These are phyloP conservation scores for Lethrus apterus DNA, from an alignment of 1,140 invertebrate genomes.

Conservation along the genomic window DNA sequence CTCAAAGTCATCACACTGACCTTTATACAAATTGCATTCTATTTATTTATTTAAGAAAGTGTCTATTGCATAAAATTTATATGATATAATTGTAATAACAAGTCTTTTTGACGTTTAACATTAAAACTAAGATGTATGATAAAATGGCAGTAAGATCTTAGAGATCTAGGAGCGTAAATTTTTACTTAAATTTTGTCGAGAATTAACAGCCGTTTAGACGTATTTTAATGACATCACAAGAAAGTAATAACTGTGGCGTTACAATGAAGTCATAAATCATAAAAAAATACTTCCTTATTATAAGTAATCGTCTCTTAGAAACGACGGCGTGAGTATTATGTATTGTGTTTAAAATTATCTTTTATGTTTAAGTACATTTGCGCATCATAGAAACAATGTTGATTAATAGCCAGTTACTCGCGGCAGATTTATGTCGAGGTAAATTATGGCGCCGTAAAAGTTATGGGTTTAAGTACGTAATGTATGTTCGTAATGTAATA, in stretches of 20 bases:
- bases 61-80: too few relatives aligned
- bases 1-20: too few relatives aligned
- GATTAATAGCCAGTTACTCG: slow-evolving; percentile 28
- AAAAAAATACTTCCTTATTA: slow-evolving; percentile 12
- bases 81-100: too few relatives aligned
- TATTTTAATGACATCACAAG: too few relatives aligned
- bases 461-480: slow-evolving; percentile 13
- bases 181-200: too few relatives aligned
- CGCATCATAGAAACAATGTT: slow-evolving; percentile 35
- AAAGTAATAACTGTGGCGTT: slow-evolving; percentile 2
- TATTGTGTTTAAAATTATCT: slow-evolving; percentile 12
- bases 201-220: too few relatives aligned
- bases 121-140: too few relatives aligned
- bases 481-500: slow-evolving; percentile 12
- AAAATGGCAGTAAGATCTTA: too few relatives aligned
- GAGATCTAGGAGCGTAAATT: too few relatives aligned
- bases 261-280: slow-evolving; percentile 11
- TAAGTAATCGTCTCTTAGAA: slow-evolving; percentile 2
- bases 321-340: slow-evolving; percentile 1
- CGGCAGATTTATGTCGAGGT: slow-evolving; percentile 30
- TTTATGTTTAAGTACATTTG: slow-evolving; percentile 15
- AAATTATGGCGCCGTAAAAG: slow-evolving; percentile 31
- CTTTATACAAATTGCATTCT: too few relatives aligned
- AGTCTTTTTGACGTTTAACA: too few relatives aligned
- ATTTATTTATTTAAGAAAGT: too few relatives aligned